Evolutionary conservation across 1,140 invertebrate species (phyloP).

Genomic region (Cherax quadricarinatus): DNA sequence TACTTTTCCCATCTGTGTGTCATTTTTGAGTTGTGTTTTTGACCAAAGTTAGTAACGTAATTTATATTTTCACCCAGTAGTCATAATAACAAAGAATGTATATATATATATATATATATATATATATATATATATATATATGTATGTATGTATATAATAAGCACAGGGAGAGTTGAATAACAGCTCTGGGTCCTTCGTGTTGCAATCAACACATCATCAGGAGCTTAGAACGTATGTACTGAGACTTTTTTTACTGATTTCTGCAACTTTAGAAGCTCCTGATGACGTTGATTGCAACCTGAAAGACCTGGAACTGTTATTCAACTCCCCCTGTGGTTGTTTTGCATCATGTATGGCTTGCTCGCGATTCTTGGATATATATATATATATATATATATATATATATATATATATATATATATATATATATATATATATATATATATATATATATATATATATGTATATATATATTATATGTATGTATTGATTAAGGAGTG

Average conservation of each 20-base stretch:
- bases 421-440: too few relatives aligned
- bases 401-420: too few relatives aligned
- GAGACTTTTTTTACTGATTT: neutral
- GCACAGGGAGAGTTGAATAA: neutral
- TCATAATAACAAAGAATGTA: neutral
- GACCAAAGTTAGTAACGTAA: constrained; percentile 68
- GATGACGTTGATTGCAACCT: too few relatives aligned
- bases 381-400: neutral
- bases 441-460: too few relatives aligned
- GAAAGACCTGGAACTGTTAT: too few relatives aligned
- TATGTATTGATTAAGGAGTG: neutral
- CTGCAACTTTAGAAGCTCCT: too few relatives aligned
- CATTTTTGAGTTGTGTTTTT: constrained; percentile 66
- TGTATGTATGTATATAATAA: neutral
- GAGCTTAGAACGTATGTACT: neutral
- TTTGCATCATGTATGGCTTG: too few relatives aligned
- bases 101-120: neutral
- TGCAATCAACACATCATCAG: too few relatives aligned
- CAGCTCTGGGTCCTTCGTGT: too few relatives aligned
- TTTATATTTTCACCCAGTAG: neutral
- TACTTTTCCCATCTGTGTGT: constrained; percentile 20
- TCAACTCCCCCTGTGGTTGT: too few relatives aligned
- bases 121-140: neutral
- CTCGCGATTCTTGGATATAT: neutral
- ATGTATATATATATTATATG: neutral